Conservation (phyloP, 1,140 invertebrate species). For the Trichomalopsis sarcophagae region DNA sequence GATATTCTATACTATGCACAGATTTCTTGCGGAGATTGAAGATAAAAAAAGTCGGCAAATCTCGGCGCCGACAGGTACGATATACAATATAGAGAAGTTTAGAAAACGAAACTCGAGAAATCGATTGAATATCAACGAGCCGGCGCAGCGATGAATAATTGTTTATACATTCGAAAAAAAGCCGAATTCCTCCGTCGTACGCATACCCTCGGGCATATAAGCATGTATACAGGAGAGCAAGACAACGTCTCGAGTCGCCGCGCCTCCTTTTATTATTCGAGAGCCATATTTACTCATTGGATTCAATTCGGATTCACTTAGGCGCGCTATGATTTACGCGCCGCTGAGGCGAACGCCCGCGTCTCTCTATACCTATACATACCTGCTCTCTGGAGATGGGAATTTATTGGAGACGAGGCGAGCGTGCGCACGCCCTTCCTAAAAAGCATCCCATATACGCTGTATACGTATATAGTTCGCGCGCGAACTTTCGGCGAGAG, state of each 20-base stretch:
- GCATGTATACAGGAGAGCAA: not conserved
- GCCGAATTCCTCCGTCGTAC: not conserved
- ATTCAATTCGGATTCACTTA: slow-evolving; percentile 75
- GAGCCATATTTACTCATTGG: slow-evolving; percentile 74
- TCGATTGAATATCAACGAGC: slow-evolving; percentile 39
- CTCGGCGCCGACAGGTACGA: not conserved
- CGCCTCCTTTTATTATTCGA: slow-evolving; percentile 63
- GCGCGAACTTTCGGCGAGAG: slow-evolving; percentile 19
- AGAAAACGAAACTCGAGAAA: slow-evolving; percentile 27
- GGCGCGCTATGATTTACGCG: slow-evolving; percentile 68
- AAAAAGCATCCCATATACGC: slow-evolving; percentile 51
- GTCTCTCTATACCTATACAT: slow-evolving; percentile 24
- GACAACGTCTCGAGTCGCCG: not conserved
- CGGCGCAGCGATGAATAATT: slow-evolving; percentile 30
- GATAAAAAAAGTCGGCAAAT: not conserved
- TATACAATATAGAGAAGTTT: slow-evolving; percentile 9
- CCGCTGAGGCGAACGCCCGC: slow-evolving; percentile 61
- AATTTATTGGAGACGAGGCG: slow-evolving; percentile 68
- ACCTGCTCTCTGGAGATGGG: slow-evolving; percentile 62
- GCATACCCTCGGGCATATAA: not conserved
- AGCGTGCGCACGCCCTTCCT: slow-evolving; percentile 55
- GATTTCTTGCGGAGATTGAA: too few relatives aligned
- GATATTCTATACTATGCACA: too few relatives aligned
- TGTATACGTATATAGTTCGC: not conserved
- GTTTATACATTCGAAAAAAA: slow-evolving; percentile 31